Percentiles rank a stretch among this genome's conserved stretches.
phyloP scores from a whole-genome alignment of 2,888 invertebrate genomes.

The Enchytraeus crypticus region DNA sequence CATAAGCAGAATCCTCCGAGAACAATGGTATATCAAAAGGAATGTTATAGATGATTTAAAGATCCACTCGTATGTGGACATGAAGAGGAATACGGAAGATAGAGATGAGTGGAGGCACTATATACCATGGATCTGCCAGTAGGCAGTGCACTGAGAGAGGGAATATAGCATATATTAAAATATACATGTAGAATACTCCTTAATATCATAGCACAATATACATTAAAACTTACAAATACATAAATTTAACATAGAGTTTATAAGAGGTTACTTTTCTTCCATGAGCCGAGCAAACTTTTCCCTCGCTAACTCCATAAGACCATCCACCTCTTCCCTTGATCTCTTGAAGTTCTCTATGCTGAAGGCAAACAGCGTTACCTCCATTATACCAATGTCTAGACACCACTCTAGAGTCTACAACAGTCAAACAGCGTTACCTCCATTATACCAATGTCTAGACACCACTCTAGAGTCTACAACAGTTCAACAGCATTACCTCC shows the following conservation, averaged over 20 bases:
- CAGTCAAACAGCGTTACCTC: conserved; percentile 72
- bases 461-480: conserved; percentile 63
- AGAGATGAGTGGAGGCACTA: no score
- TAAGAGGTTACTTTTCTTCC: conserved; percentile 68
- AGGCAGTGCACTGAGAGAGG: no score
- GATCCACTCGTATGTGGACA: no score
- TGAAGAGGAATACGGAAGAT: no score
- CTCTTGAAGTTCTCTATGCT: conserved; percentile 98
- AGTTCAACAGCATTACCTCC: conserved; percentile 95
- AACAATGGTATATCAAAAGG: no score
- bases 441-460: conserved; percentile 75
- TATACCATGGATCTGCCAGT: no score
- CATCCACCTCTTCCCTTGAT: conserved; percentile 75
- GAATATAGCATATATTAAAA: background rate
- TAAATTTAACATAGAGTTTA: no score
- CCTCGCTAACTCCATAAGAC: conserved; percentile 74
- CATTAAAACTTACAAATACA: no score
- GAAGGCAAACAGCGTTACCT: conserved; percentile 97
- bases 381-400: conserved; percentile 75
- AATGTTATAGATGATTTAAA: no score
- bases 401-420: conserved; percentile 63
- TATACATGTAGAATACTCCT: background rate
- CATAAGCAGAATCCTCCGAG: no score
- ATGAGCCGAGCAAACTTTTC: conserved; percentile 75
- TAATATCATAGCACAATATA: no score